phyloP scores from a whole-genome alignment of 2,113 vertebrate genomes.

The cattle (Bos taurus) region ARS-UCD2.0 NC_037348.1:5994001-5994500 shows the following conservation, averaged over 20 bases:
- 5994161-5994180: not conserved
- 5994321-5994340: not conserved
- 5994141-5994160: not conserved
- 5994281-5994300: not conserved
- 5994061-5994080: not conserved
- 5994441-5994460: not conserved
- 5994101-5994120: not conserved
- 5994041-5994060: not conserved
- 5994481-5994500: not conserved
- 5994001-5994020: not conserved
- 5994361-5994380: not conserved
- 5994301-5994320: not conserved
- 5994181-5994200: not conserved
- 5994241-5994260: not conserved
- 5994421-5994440: not conserved
- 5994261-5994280: not conserved
- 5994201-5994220: not conserved
- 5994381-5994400: not conserved
- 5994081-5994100: not conserved
- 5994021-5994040: not conserved
- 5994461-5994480: not conserved
- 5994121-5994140: not conserved
- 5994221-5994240: not conserved
- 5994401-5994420: not conserved
- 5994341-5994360: not conserved